A percentile compares a stretch with the other conserved stretches of the same genome.
Conservation (phyloP, 2,797 vertebrate genomes). For the Cossypha heuglini region DNA sequence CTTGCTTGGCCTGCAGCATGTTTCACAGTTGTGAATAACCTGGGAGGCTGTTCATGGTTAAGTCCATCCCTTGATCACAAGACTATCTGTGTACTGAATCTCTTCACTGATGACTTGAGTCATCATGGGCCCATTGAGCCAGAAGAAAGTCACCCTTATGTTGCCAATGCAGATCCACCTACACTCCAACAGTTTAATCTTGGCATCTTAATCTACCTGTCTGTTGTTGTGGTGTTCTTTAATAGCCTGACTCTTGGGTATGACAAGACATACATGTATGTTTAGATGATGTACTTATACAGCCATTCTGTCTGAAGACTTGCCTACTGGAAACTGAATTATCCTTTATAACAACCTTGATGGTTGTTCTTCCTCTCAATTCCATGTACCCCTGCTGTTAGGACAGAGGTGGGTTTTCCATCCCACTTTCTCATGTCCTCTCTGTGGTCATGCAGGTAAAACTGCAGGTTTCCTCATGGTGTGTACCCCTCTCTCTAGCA, state of each 20-base stretch:
- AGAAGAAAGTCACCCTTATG: background rate
- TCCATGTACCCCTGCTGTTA: no score
- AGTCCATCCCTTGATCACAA: background rate
- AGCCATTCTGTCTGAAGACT: background rate
- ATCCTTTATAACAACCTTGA: background rate
- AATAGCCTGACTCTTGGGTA: background rate
- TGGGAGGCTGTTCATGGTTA: background rate
- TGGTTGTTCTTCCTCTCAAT: background rate
- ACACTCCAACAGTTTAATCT: background rate
- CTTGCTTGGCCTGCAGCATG: background rate
- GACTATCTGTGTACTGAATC: background rate
- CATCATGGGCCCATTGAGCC: accelerated
- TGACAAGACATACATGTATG: background rate
- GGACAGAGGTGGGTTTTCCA: no score
- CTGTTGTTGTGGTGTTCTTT: background rate
- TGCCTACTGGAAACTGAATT: background rate
- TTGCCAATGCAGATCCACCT: background rate
- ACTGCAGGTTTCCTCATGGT: no score
- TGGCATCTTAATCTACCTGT: background rate
- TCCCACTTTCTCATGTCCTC: no score
- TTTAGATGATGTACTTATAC: background rate
- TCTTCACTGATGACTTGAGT: background rate
- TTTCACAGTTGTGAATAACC: background rate
- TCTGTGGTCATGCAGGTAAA: no score
- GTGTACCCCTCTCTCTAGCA: no score